Base-by-base conservation (phyloP, 1,140 invertebrate species). In the Neodiprion fabricii region DNA sequence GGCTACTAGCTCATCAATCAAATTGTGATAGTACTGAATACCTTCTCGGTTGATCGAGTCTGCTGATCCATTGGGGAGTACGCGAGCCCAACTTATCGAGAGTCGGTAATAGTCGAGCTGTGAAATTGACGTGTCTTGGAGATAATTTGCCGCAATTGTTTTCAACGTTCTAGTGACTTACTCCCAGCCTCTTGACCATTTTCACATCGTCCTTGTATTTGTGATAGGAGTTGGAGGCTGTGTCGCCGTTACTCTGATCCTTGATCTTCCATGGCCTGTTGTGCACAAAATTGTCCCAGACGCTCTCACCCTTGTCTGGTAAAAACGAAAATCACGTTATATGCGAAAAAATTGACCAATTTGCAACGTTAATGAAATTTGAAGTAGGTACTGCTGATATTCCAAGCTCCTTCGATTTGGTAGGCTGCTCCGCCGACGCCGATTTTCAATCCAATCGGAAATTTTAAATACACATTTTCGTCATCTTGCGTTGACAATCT, bases 221-320 rank as follows among this genome's bases (percentile, higher is more conserved):
- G 79, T 92, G 88, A 77, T 92, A 92, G 28, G 90, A 91, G 80
- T 92, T 90, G 70, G 89, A 88, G 65, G 91, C 90, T 4, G 91
- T 78, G 77, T 92, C 90, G 8, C 89, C 91, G 75, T 87, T 91
- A 1, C 84, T 85, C 7, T 83, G 76, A 76, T 93, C 90, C 0
- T 75, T 74, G 12, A 92, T 89, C 48, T 80, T 89, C 14, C 89
- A 83, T 17, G 90, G 87, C 78, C 87, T 79, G 11, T 86, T 74
- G 76, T 92, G 91, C 3, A 89, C 83, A 74, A 90, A 91, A 9
- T 86, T 89, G 80, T 94, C 93, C 92, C 92, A 91, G 77, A 90
- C 90, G 77, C 86, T 89, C 80, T 89, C 89, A 14, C 88, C 86
- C 80, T 85, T 85, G n/a, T 84, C 87, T 87, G 74, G 69, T 77